Evolutionary conservation across 2,888 invertebrate genomes (phyloP), one percentile per base, ranked within the genome.

Genomic region (Mimumesa dahlbomi): DNA sequence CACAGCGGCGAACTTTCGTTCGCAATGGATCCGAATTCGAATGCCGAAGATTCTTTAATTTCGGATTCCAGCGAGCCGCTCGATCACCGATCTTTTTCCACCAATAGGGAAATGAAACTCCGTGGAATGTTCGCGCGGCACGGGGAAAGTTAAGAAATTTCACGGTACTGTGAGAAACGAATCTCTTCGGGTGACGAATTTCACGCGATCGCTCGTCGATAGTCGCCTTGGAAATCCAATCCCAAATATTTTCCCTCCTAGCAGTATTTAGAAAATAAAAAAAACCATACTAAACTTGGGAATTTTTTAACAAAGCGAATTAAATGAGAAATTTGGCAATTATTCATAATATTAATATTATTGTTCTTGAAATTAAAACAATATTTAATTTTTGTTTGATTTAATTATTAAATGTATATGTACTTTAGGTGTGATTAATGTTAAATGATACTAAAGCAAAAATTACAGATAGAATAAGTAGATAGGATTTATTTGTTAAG

Each of bases 81-180:
- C n/a, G n/a, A n/a, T 53, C 52, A 57, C 38, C 58, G 70, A 67
- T 75, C 67, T 74, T 50, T 65, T 75, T 56, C 62, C 67, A 81
- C 78, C 78, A 75, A 80, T 79, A 77, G 73, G 74, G 56, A 82
- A 82, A 84, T 82, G 77, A 80, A 82, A 79, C 75, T 72, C 54
- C 21, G 36, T 57, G 74, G 67, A 69, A 66, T 66, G 54, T n/a
- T n/a, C 65, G 66, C 70, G 59, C 64, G 64, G 77, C 62, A 58
- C 73, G 62, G 65, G 58, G 22, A 9, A 59, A 64, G 63, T 75
- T 75, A 62, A 62, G 62, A 62, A 57, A 57, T 65, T 52, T 67
- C 67, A 25, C 56, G 38, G 42, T 64, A 74, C 56, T 59, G 29
- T 42, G 46, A 57, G 50, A 31, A 74, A 58, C 59, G 50, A 53